Percentiles rank a stretch among this genome's conserved stretches.
phyloP scores from a whole-genome alignment of 2,113 vertebrate genomes.

The Rousettus leschenaultii region DNA sequence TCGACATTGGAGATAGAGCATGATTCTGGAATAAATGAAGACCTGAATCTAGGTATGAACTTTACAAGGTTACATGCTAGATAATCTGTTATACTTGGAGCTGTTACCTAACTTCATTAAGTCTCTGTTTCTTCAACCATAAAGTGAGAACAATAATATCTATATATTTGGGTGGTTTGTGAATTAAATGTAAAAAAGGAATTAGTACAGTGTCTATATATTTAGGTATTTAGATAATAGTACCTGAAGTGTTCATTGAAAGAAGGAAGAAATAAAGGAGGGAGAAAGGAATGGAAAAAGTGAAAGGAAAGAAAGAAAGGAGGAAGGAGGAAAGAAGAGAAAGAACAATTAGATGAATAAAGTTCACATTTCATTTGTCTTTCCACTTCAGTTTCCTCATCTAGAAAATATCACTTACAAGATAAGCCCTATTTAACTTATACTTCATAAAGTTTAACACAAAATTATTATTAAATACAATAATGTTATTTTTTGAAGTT shows the following conservation, averaged over 20 bases:
- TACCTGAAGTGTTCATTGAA: background rate
- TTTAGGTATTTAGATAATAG: background rate
- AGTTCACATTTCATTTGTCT: background rate
- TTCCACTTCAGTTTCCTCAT: background rate
- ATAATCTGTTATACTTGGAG: background rate
- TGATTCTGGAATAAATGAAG: background rate
- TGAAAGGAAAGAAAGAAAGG: background rate
- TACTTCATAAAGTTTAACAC: background rate
- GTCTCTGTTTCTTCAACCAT: background rate
- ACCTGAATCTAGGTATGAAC: background rate
- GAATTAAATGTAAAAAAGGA: background rate
- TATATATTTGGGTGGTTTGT: background rate
- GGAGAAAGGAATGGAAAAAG: too few relatives aligned
- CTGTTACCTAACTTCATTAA: background rate
- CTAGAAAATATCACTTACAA: background rate
- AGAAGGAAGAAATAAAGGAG: background rate
- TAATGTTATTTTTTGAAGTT: background rate
- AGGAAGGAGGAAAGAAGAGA: background rate
- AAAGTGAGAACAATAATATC: background rate
- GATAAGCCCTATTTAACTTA: background rate
- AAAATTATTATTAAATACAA: background rate
- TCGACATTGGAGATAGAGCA: background rate
- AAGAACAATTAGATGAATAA: background rate
- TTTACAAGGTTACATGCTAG: background rate
- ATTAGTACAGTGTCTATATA: background rate